Base-by-base conservation (phyloP, 2,888 invertebrate species). In the Shargacucullia verbasci region DNA sequence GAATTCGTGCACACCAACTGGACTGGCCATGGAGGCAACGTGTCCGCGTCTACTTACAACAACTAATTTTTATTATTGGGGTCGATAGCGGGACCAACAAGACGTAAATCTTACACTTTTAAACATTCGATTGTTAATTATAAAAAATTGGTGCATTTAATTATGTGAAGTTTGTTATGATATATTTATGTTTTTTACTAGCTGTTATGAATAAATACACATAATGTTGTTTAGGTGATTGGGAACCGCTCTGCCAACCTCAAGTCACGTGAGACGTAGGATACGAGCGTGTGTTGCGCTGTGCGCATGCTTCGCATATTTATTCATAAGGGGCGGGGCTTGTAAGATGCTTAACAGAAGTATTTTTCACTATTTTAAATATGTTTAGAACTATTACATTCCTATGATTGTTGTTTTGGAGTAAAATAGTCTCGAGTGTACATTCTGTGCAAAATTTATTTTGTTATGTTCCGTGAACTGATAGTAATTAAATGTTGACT, bases 11-110 rank as follows among this genome's bases (percentile, higher is more conserved):
- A 99, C 91, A 99, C 99, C 65, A 99, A 99, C 94, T 99, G 99
- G 99, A 99, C 99, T 9, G 99, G 99, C 11, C 98, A 98, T 78
- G 99, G 99, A 29, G 99, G 99, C 61, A 97, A 98, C 82, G 98
- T 99, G 4, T 98, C 99, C 0, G 98, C 99, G n/a, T 97, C 98
- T 61, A 98, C 98, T 10, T 99, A 99, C 74, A 92, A 84, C 70
- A 90, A 89, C 43, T 92, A 85, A 81, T 41, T 1, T 1, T 38
- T 41, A 13, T 2, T 29, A 45, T 44, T 10, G 45, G n/a, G 11
- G 52, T 11, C 20, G 14, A 39, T 38, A 43, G 29, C 46, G 52
- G 67, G 72, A 67, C 55, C 68, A 66, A 48, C 44, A 6, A 45
- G 35, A 46, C 12, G 33, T 10, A 20, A 12, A 27, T 14, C n/a